phyloP scores from a whole-genome alignment of 2,113 vertebrate species.

The Donacobius atricapilla region DNA sequence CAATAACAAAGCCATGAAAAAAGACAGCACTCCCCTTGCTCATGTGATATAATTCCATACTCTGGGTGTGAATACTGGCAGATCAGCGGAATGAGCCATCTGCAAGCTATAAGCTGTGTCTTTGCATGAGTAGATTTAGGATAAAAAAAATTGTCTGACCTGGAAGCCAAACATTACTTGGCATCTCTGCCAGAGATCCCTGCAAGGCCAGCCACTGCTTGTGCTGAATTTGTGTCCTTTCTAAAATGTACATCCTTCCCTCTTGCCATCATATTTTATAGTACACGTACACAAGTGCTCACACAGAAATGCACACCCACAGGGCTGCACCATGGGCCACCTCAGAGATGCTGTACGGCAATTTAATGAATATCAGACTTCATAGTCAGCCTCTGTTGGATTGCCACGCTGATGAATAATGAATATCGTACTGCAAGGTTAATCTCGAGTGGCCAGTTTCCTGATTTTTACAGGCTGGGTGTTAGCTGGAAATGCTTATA shows the following conservation, averaged over 20 bases:
- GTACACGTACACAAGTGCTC: neutral
- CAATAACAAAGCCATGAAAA: conserved; percentile 59
- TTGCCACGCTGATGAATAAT: conserved; percentile 25
- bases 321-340: neutral
- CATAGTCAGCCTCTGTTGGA: neutral
- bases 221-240: conserved; percentile 38
- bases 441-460: conserved; percentile 33
- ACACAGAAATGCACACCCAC: neutral
- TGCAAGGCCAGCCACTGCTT: conserved; percentile 1
- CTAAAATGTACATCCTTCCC: neutral
- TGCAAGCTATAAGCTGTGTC: conserved; percentile 66
- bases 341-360: neutral
- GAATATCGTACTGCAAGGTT: conserved; percentile 21
- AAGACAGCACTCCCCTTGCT: conserved; percentile 53
- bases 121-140: conserved; percentile 70
- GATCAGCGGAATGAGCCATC: conserved; percentile 72
- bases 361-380: conserved; percentile 55
- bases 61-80: conserved; percentile 64
- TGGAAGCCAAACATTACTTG: conserved; percentile 60
- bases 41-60: conserved; percentile 56
- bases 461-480: conserved; percentile 32
- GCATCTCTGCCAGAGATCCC: conserved; percentile 53
- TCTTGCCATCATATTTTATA: neutral
- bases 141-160: conserved; percentile 58
- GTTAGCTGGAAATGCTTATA: conserved; percentile 31